Conservation (phyloP, 2,888 invertebrate species). For the Deilephila elpenor region DNA sequence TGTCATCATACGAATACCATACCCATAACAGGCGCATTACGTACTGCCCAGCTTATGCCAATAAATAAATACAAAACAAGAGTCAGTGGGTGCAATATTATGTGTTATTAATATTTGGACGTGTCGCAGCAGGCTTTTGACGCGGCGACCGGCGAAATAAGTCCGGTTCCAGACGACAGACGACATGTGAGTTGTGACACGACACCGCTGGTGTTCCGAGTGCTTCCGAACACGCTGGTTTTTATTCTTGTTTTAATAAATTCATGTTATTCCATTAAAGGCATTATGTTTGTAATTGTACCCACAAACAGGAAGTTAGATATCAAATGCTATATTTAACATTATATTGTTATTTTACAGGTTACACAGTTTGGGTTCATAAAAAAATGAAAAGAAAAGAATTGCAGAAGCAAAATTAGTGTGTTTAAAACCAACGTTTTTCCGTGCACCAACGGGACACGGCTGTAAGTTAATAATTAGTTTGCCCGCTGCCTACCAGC, state of each 20-base stretch:
- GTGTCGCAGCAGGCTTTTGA: conserved; percentile 15
- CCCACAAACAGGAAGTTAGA: too few species aligned
- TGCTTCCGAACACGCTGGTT: not conserved
- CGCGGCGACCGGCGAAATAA: not conserved
- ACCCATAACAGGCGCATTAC: too few species aligned
- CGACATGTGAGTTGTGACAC: conserved; percentile 3
- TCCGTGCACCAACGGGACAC: too few species aligned
- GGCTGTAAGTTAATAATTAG: too few species aligned
- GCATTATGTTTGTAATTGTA: not conserved
- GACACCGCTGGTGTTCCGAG: conserved; percentile 12
- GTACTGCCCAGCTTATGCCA: not conserved
- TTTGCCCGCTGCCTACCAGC: too few species aligned
- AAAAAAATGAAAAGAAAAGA: too few species aligned
- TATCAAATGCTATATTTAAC: too few species aligned
- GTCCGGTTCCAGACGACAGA: not conserved
- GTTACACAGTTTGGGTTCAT: too few species aligned
- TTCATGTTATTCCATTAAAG: not conserved
- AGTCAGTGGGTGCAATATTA: not conserved
- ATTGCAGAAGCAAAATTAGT: too few species aligned
- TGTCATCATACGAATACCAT: too few species aligned
- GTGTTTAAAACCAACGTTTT: too few species aligned
- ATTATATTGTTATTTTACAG: too few species aligned
- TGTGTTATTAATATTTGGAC: not conserved
- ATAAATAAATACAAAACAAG: not conserved
- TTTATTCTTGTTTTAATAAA: not conserved